phyloP scores from a whole-genome alignment of 2,888 invertebrate species.

The Xanthia togata region DNA sequence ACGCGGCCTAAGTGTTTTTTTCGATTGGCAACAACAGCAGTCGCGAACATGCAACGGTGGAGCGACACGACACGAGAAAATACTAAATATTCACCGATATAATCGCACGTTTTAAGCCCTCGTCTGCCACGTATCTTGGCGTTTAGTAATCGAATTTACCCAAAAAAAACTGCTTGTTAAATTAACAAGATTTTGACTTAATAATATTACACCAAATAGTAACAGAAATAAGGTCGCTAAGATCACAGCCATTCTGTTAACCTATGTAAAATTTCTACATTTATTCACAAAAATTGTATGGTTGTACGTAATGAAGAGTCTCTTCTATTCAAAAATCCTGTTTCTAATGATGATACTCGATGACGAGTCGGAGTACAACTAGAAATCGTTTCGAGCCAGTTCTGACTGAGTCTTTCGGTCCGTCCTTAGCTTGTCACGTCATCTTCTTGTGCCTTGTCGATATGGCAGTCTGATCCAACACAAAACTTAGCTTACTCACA shows the following conservation, averaged over 20 bases:
- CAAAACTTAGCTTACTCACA: background rate
- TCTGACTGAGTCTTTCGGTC: slow-evolving; percentile 80
- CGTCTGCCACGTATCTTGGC: background rate
- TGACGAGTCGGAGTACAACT: slow-evolving; percentile 88
- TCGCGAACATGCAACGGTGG: background rate
- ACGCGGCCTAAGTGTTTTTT: background rate
- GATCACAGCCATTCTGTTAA: too few species aligned
- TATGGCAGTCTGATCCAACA: slow-evolving; percentile 83
- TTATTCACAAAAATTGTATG: too few species aligned
- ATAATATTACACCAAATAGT: background rate
- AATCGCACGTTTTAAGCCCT: background rate
- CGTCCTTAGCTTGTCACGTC: slow-evolving; percentile 65
- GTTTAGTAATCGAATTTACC: background rate
- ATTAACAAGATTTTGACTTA: too few species aligned
- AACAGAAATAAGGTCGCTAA: background rate
- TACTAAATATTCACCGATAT: background rate
- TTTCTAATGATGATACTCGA: slow-evolving; percentile 87
- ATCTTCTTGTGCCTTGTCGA: slow-evolving; percentile 77
- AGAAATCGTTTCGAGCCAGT: slow-evolving; percentile 65
- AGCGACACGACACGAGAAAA: background rate
- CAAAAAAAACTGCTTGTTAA: too few species aligned
- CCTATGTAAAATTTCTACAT: background rate
- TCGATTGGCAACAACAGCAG: background rate
- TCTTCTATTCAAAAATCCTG: background rate
- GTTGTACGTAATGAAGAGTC: background rate